Conservation (phyloP, 2,888 invertebrate species). For the Phania funesta region DNA sequence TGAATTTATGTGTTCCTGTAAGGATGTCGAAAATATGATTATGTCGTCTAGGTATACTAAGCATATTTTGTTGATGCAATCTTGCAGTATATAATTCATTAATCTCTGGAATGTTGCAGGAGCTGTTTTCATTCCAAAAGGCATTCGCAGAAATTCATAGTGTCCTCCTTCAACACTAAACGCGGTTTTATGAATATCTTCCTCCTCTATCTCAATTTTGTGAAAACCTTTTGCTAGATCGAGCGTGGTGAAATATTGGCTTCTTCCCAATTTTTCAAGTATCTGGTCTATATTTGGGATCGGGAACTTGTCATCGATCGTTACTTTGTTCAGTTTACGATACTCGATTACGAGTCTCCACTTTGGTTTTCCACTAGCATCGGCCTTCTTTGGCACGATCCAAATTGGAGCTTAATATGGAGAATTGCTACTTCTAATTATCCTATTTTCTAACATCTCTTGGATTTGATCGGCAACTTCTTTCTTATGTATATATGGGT, state of each 20-base stretch:
- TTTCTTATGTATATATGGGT: slow-evolving; percentile 44
- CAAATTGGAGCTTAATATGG: not conserved
- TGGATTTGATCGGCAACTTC: not conserved
- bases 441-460: not conserved
- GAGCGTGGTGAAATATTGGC: not conserved
- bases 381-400: not conserved
- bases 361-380: too few species aligned
- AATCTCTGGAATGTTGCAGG: slow-evolving; percentile 66
- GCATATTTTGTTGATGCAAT: slow-evolving; percentile 23
- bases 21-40: not conserved
- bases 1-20: not conserved
- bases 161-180: too few species aligned
- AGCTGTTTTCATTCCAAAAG: slow-evolving; percentile 66
- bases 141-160: slow-evolving; percentile 66
- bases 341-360: too few species aligned
- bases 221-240: not conserved
- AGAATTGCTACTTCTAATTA: not conserved
- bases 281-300: not conserved
- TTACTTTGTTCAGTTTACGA: too few species aligned
- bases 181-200: too few species aligned
- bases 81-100: slow-evolving; percentile 58
- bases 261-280: too few species aligned
- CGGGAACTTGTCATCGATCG: not conserved
- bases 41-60: too few species aligned
- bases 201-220: slow-evolving; percentile 1